Base-by-base conservation (phyloP, 2,888 invertebrate species). In the Synergus itoensis region DNA sequence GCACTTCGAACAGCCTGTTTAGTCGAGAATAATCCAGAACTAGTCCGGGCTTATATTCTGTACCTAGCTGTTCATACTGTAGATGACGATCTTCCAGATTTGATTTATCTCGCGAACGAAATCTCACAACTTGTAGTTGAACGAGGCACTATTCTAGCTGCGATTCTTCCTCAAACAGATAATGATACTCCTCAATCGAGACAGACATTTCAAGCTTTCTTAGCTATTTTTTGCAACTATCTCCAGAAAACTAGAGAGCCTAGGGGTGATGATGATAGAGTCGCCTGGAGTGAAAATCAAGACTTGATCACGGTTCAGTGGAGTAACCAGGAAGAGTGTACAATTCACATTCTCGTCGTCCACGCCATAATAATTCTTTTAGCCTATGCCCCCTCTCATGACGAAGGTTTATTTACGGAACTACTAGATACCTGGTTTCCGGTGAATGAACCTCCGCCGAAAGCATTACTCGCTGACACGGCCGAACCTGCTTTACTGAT, bases 91-190 rank as follows among this genome's bases (percentile, higher is more conserved):
- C 93, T 96, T 1, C 94, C 94, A 0, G 95, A 96, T 81, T 93
- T 96, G 87, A 93, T 95, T 65, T 96, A 96, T 86, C 92, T 96
- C 75, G 95, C 94, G 0, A 94, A 96, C 92, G 98, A 98, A 91
- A 95, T 99, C 91, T 97, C 98, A 14, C 98, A 98, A 86, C 93
- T 98, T 86, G 96, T 99, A 82, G 98, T 99, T 79, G 98, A 99
- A 92, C 94, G 99, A 21, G 96, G 96, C 83, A 96, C 97, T 9
- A 96, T 99, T 87, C 96, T 97, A 88, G 95, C 95, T 73, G 96
- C 96, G 83, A 96, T 98, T 84, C 93, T 98, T 77, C 96, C 96
- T 1, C 92, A 94, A 1, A 92, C 94, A 3, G 94, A 93, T 80
- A 89, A 92, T 80, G 92, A 92, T 80, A 88, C 90, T 79, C 87